Conservation (phyloP, 2,888 invertebrate genomes). For the Drosophila suboccidentalis region DNA sequence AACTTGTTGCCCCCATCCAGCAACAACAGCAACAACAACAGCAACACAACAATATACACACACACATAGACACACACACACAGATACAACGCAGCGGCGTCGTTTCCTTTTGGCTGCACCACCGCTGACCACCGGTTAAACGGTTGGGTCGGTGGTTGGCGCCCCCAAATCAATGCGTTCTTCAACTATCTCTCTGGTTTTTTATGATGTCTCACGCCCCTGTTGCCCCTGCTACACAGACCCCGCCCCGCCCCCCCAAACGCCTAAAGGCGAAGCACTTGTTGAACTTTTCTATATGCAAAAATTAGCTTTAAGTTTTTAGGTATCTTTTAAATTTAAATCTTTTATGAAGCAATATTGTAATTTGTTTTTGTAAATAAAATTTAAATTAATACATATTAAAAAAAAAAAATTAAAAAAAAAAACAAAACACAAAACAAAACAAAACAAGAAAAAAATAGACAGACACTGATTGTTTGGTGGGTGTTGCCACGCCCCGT, state of each 20-base stretch:
- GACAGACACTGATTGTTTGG: neutral
- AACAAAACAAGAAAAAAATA: conserved; percentile 68
- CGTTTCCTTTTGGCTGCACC: too few relatives aligned
- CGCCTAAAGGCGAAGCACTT: conserved; percentile 1
- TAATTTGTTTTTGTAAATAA: conserved; percentile 86
- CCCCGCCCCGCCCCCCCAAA: conserved; percentile 12
- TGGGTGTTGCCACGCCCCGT: conserved; percentile 11
- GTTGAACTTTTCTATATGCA: conserved; percentile 73
- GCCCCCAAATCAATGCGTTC: conserved; percentile 7
- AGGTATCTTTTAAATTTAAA: conserved; percentile 81
- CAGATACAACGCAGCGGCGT: too few relatives aligned
- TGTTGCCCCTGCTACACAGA: conserved; percentile 29
- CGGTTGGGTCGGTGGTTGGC: conserved; percentile 19
- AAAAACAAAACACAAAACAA: conserved; percentile 70
- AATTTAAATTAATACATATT: conserved; percentile 81
- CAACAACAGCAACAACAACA: conserved; percentile 6
- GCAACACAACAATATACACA: conserved; percentile 27
- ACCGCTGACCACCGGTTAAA: conserved; percentile 15
- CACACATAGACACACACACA: conserved; percentile 9
- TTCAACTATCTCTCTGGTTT: neutral
- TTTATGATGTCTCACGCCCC: conserved; percentile 50
- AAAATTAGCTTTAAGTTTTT: conserved; percentile 79
- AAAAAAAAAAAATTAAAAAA: conserved; percentile 64
- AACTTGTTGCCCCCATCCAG: conserved; percentile 16
- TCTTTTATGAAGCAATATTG: conserved; percentile 83